Evolutionary conservation across 2,113 vertebrate genomes (phyloP), one percentile per base, ranked within the genome.

Genomic region (Anser brachyrhynchus): DNA sequence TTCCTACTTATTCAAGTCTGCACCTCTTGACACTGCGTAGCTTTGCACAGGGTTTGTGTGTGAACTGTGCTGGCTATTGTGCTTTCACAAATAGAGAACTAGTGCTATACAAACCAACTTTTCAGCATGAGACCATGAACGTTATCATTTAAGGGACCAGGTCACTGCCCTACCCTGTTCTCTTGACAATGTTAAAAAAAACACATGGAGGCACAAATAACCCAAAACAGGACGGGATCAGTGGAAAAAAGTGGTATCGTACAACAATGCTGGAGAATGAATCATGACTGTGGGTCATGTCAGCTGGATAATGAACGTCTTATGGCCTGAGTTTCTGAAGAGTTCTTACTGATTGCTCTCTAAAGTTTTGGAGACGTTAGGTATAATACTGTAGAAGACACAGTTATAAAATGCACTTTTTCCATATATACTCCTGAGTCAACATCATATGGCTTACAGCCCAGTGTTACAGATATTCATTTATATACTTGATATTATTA

Each of bases 181-280:
- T 94, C 69, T 46, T 67, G 85, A 94, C 55, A 77, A 83, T 23
- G 54, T 64, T 33, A 62, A 91, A 92, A 92, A 76, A 84, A 86
- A 90, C 66, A 95, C 16, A 67, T n/a, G 43, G 43, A 79, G 55
- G 37, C 51, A 92, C 78, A 93, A 95, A 90, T 74, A 88, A 80
- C 54, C 76, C 79, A 71, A 71, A 83, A 55, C 41, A 88, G 51
- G 77, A 52, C n/a, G 77, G 46, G 15, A 83, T 54, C 44, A 93
- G 67, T 22, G 7, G 65, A 67, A 83, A 96, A 90, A 62, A 33
- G 66, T 31, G 51, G 25, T 70, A 62, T 51, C n/a, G 80, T 64
- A 58, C 15, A 52, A 83, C 59, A 66, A 76, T 91, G 69, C 7
- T 28, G 46, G 82, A 87, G 87, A 39, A 79, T 85, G 84, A 94